phyloP scores from a whole-genome alignment of 53 echinoderm and acorn worm species.

The Henricia sp. region DNA sequence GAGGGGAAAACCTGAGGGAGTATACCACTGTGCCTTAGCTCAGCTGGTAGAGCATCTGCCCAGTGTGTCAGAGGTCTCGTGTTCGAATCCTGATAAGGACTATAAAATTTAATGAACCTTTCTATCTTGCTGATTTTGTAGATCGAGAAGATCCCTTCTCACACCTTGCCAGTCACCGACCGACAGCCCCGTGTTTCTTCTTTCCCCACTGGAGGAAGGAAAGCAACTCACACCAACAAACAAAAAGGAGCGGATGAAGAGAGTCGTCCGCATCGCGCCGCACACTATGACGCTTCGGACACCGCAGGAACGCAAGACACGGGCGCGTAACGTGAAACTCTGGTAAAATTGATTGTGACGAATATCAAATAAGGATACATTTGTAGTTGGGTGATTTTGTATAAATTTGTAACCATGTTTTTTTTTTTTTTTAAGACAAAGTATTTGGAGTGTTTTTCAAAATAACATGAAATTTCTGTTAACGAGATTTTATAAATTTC shows the following conservation, averaged over 20 bases:
- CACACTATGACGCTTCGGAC: conserved; percentile 90
- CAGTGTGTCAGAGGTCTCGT: background rate
- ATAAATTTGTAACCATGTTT: no score
- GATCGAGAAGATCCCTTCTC: conserved; percentile 40
- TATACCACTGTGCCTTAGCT: no score
- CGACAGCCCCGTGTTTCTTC: conserved; percentile 55
- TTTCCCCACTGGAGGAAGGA: conserved; percentile 76
- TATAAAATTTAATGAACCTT: background rate
- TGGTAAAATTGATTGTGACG: no score
- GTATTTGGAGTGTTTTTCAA: no score
- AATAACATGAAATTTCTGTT: no score
- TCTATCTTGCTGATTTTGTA: background rate
- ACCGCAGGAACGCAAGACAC: conserved; percentile 59
- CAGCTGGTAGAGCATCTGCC: no score
- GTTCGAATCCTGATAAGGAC: background rate
- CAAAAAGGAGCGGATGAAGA: conserved; percentile 21
- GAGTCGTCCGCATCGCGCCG: conserved; percentile 76
- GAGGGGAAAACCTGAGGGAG: no score
- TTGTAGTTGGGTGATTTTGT: no score
- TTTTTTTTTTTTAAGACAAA: no score
- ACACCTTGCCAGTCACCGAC: conserved; percentile 47
- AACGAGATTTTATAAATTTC: no score
- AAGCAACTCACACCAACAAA: background rate
- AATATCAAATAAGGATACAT: no score
- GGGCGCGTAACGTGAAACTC: conserved; percentile 51